Evolutionary conservation across 2,888 invertebrate genomes (phyloP).

Genomic region (Pseudococcus longispinus): DNA sequence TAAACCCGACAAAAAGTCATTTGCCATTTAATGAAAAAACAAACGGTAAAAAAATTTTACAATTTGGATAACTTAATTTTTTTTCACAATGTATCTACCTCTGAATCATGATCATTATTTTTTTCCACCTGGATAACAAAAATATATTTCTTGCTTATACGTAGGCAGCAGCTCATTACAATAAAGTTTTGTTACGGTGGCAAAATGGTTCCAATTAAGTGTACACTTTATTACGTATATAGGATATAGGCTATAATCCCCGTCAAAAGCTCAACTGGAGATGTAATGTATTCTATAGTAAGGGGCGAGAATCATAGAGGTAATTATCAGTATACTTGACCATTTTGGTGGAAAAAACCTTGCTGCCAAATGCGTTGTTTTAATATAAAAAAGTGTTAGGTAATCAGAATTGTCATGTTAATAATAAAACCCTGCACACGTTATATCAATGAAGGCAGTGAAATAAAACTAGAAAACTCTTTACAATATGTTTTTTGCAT

Average conservation of each 20-base stretch:
- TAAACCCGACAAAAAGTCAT: conserved; percentile 6
- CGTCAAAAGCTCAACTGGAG: background rate
- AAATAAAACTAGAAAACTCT: too few relatives aligned
- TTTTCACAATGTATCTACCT: background rate
- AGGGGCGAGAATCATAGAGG: background rate
- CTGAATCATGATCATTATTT: background rate
- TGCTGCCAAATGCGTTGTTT: background rate
- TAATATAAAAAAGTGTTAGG: background rate
- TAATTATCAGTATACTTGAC: background rate
- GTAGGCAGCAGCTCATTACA: background rate
- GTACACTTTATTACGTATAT: background rate
- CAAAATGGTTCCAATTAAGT: background rate
- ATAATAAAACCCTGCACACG: background rate
- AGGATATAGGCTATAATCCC: background rate
- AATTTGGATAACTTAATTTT: background rate
- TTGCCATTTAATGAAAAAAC: background rate
- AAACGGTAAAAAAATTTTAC: background rate
- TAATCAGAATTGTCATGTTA: background rate
- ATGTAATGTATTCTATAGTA: background rate
- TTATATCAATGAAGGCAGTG: too few relatives aligned
- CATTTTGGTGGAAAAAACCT: background rate
- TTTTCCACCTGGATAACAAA: background rate
- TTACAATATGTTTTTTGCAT: too few relatives aligned
- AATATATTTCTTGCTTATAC: background rate
- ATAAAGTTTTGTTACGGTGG: background rate